Base-by-base conservation (phyloP, 2,113 vertebrate species). In the Crypturellus undulatus region DNA sequence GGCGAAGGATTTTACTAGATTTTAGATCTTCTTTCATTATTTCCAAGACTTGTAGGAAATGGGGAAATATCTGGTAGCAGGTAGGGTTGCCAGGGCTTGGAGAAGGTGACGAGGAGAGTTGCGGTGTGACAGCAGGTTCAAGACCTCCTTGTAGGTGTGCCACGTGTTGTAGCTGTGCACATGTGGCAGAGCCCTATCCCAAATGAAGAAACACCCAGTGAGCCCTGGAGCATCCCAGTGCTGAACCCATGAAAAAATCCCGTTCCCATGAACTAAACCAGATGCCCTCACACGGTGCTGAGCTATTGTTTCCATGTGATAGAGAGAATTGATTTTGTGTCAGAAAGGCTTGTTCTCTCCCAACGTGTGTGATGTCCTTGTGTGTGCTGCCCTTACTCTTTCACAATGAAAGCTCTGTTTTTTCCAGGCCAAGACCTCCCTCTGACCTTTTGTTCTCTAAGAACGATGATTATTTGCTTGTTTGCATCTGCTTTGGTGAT, bases 391-490 rank as follows among this genome's bases (percentile, higher is more conserved):
- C 58, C 40, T 3, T 10, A 12, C 25, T 63, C 63, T 87, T 89
- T 70, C 73, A 32, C 32, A 68, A 30, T 76, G 42, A 79, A 62
- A 25, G 24, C 3, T 56, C 63, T 90, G 52, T 59, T 84, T 89
- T 52, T 87, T 90, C 59, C 69, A 90, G 26, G 51, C 62, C 60
- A 17, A 59, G 72, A 78, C 77, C 71, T 83, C 22, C 63, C 36
- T 83, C 42, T 58, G 78, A 92, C 86, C 63, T 93, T 89, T 87
- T 89, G 94, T 86, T 87, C 94, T 65, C 30, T 52, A 24, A 42
- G 49, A 38, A 70, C 52, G 15, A 65, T 45, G 51, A 86, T 24
- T 45, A 28, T 62, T 58, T 0, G 0, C 42, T 84, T 83, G 28
- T 38, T 83, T 70, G 58, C 68, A 63, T 73, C 63, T 51, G 45